phyloP scores from a whole-genome alignment of 2,888 invertebrate genomes.

The Drosophila nigricruria region DNA sequence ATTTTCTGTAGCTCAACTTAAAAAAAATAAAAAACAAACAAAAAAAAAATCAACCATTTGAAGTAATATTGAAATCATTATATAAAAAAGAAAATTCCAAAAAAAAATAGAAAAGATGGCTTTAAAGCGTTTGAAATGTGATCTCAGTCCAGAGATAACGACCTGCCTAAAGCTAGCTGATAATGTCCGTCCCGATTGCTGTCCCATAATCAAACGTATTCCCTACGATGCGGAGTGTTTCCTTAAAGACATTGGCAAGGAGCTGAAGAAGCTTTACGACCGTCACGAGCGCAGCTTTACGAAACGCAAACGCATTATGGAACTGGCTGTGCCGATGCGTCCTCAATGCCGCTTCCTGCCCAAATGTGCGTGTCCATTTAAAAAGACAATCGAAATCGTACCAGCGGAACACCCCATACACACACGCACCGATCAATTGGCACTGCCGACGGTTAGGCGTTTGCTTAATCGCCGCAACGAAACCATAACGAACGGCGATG shows the following conservation, averaged over 20 bases:
- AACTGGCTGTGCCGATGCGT: slow-evolving; percentile 60
- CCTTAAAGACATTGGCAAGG: slow-evolving; percentile 58
- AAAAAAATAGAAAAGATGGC: slow-evolving; percentile 35
- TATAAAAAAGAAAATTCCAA: not conserved
- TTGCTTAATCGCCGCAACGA: slow-evolving; percentile 38
- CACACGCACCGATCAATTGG: slow-evolving; percentile 82
- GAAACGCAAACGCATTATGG: slow-evolving; percentile 62
- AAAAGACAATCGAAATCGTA: slow-evolving; percentile 71
- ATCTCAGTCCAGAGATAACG: slow-evolving; percentile 61
- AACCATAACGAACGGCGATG: slow-evolving; percentile 46
- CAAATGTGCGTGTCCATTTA: slow-evolving; percentile 72
- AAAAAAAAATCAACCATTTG: slow-evolving; percentile 21
- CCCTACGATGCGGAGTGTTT: slow-evolving; percentile 66
- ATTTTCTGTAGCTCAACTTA: slow-evolving; percentile 30
- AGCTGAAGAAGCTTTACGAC: slow-evolving; percentile 51
- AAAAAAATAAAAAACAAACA: slow-evolving; percentile 20
- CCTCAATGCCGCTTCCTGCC: slow-evolving; percentile 54
- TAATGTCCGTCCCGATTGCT: slow-evolving; percentile 66
- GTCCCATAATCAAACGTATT: slow-evolving; percentile 55
- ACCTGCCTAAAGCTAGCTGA: slow-evolving; percentile 50
- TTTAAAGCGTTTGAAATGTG: slow-evolving; percentile 54
- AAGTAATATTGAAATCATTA: not conserved
- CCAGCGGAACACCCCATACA: slow-evolving; percentile 52
- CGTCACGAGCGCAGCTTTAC: slow-evolving; percentile 64
- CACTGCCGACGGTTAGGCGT: slow-evolving; percentile 71